A percentile compares a stretch with the other conserved stretches of the same genome.
Evolutionary conservation across 2,888 invertebrate species (phyloP).

Genomic region (Orgyia antiqua): DNA sequence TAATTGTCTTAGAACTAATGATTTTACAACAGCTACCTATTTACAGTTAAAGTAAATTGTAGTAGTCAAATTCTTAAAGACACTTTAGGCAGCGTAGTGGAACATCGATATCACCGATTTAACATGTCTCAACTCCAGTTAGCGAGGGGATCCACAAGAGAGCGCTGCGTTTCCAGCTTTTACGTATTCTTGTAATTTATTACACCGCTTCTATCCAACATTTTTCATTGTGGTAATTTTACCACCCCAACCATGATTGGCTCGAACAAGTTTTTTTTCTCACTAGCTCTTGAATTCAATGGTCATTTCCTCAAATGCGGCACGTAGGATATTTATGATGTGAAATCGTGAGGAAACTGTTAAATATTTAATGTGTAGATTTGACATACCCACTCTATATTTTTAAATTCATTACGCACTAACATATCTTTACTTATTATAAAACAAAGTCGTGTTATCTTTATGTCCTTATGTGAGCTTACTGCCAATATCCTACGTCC

Average conservation of each 20-base stretch:
- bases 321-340: slow-evolving; percentile 16
- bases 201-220: slow-evolving; percentile 31
- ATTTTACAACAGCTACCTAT: too few relatives aligned
- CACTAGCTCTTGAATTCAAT: slow-evolving; percentile 31
- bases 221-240: slow-evolving; percentile 50
- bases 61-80: too few relatives aligned
- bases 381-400: too few relatives aligned
- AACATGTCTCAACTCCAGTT: slow-evolving; percentile 30
- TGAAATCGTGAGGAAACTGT: slow-evolving; percentile 12
- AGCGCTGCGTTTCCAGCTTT: slow-evolving; percentile 36
- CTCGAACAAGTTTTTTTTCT: slow-evolving; percentile 30
- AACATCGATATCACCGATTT: slow-evolving; percentile 24
- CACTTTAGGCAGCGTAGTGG: neutral
- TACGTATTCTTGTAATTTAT: slow-evolving; percentile 58
- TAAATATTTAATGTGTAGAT: too few relatives aligned
- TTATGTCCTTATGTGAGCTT: too few relatives aligned
- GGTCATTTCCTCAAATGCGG: slow-evolving; percentile 31
- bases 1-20: too few relatives aligned
- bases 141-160: slow-evolving; percentile 26
- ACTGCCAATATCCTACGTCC: too few relatives aligned
- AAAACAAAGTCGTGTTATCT: too few relatives aligned
- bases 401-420: too few relatives aligned
- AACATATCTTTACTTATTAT: too few relatives aligned
- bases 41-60: too few relatives aligned
- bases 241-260: slow-evolving; percentile 45